These are phyloP conservation scores for Myotis davidii DNA, from an alignment of 2,113 vertebrate genomes.

Conservation along the genomic window DNA sequence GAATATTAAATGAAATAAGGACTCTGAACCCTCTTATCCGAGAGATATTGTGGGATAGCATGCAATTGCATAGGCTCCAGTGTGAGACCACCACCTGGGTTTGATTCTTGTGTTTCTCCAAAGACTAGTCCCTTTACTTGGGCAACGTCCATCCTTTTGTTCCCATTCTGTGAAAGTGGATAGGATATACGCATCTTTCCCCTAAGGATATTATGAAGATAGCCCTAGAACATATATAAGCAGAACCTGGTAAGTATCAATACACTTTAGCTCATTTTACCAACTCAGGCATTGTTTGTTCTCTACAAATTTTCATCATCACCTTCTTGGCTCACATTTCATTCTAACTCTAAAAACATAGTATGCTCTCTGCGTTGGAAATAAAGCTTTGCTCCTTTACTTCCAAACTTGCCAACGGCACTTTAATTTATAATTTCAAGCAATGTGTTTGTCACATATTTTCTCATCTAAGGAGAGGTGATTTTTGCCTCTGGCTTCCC, in stretches of 20 bases:
- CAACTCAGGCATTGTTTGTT: not conserved
- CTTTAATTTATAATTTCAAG: slow-evolving; percentile 72
- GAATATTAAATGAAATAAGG: not conserved
- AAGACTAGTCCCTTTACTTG: not conserved
- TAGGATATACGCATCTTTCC: not conserved
- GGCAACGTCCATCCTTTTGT: not conserved
- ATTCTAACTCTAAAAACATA: not conserved
- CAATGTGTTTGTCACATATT: slow-evolving; percentile 58
- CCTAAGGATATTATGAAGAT: not conserved
- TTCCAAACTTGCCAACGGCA: slow-evolving; percentile 48
- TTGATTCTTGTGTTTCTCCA: not conserved
- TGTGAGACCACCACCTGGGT: not conserved
- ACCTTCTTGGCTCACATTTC: not conserved
- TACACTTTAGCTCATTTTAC: not conserved
- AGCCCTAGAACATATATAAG: not conserved
- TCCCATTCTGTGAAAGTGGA: not conserved
- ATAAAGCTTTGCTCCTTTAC: not conserved
- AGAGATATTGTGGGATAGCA: not conserved
- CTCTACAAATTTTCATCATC: not conserved
- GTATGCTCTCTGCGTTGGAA: not conserved
- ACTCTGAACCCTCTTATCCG: not conserved
- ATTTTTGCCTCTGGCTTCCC: slow-evolving; percentile 69
- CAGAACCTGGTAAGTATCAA: not conserved
- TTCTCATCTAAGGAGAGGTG: slow-evolving; percentile 67
- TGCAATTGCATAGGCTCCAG: not conserved